Evolutionary conservation across 2,888 invertebrate genomes (phyloP).

Genomic region (Eurois occulta): DNA sequence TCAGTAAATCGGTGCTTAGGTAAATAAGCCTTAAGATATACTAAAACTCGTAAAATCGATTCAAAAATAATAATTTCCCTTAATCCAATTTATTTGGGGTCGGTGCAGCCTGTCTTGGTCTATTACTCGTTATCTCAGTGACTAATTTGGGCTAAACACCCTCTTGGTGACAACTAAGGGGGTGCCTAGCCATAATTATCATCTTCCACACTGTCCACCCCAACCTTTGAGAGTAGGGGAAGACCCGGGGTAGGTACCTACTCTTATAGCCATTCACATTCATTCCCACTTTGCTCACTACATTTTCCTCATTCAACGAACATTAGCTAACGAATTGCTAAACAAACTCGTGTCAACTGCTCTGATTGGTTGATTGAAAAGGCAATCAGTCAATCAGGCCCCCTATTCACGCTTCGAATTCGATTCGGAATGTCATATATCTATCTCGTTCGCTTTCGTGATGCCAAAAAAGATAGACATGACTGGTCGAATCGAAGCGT

Average conservation of each 20-base stretch:
- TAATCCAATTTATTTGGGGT: neutral
- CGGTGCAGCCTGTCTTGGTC: neutral
- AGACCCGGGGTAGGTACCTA: no score
- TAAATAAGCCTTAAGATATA: neutral
- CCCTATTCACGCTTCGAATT: no score
- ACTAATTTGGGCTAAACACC: neutral
- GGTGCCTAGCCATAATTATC: no score
- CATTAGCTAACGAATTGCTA: neutral
- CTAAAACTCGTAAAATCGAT: neutral
- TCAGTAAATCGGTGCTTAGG: neutral
- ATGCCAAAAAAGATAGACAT: no score
- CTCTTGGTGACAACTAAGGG: neutral
- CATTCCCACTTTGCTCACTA: neutral
- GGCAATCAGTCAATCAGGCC: neutral
- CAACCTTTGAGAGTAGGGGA: neutral
- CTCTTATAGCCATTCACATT: neutral
- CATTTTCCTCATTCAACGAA: neutral
- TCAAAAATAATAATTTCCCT: neutral
- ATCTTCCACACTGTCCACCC: neutral
- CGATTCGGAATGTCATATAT: neutral
- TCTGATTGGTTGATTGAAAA: neutral
- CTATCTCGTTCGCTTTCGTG: neutral
- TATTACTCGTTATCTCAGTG: neutral
- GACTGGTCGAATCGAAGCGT: no score
- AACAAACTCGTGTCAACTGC: neutral